phyloP scores from a whole-genome alignment of 1,140 invertebrate genomes.

The Thrips palmi region DNA sequence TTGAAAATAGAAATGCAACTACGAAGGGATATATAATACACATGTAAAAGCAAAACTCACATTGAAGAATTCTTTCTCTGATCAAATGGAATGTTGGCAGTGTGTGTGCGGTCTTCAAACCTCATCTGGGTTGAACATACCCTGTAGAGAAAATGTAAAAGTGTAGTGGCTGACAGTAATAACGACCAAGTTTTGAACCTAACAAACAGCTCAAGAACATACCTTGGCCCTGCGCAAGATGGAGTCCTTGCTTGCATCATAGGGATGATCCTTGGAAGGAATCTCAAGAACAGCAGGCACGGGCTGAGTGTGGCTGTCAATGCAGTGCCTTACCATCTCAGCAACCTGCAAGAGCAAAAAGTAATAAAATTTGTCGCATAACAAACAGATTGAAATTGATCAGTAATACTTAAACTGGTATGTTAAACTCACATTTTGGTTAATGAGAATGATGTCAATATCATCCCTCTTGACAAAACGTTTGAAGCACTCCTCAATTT shows the following conservation, averaged over 20 bases:
- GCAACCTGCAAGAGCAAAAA: conserved; percentile 43
- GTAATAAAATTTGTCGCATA: not conserved
- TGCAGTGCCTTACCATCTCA: conserved; percentile 92
- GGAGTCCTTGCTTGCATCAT: conserved; percentile 96
- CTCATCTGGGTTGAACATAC: conserved; percentile 76
- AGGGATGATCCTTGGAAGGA: conserved; percentile 97
- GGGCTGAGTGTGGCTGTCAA: conserved; percentile 82
- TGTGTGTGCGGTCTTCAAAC: too few species aligned
- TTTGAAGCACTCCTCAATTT: conserved; percentile 96
- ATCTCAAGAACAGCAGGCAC: conserved; percentile 96
- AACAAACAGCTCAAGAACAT: conserved; percentile 16
- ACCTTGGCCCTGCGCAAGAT: conserved; percentile 87
- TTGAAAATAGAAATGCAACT: too few species aligned
- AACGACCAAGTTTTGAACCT: too few species aligned
- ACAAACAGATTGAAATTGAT: conserved; percentile 2
- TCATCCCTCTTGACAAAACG: conserved; percentile 89
- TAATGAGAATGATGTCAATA: conserved; percentile 98
- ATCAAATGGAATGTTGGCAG: too few species aligned
- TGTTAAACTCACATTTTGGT: conserved; percentile 64
- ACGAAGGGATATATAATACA: too few species aligned
- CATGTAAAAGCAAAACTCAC: too few species aligned
- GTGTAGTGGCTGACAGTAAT: not conserved
- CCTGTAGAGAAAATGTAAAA: conserved; percentile 35
- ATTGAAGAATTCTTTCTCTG: too few species aligned
- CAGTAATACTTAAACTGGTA: not conserved